These are phyloP conservation scores for Brachylomia viminalis DNA, from an alignment of 2,888 invertebrate species.

Conservation along the genomic window DNA sequence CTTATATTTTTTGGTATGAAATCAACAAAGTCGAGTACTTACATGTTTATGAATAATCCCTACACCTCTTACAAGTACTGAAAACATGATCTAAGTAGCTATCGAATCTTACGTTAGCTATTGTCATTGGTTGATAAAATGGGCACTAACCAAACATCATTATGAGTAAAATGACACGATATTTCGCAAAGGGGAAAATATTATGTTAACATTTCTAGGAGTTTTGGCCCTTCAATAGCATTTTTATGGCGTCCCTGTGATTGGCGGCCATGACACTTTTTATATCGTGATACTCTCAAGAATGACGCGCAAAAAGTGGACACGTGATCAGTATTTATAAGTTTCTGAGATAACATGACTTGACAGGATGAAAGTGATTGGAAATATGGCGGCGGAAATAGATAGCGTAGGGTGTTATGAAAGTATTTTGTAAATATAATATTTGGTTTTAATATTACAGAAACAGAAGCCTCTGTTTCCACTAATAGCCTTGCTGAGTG, in stretches of 20 bases:
- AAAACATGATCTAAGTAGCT: background rate
- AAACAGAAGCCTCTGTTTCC: too few relatives aligned
- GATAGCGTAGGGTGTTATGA: background rate
- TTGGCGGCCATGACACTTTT: slow-evolving; percentile 57
- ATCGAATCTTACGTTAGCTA: background rate
- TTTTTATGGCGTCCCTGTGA: slow-evolving; percentile 46
- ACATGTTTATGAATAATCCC: background rate
- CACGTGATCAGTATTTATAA: slow-evolving; percentile 63
- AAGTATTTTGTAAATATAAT: background rate
- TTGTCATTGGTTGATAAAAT: background rate
- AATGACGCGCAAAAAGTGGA: slow-evolving; percentile 54
- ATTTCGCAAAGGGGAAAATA: background rate
- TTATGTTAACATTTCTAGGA: background rate
- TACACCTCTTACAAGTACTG: background rate
- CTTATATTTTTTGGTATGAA: background rate
- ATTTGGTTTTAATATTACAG: background rate
- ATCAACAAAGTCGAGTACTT: background rate
- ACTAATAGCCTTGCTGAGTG: background rate
- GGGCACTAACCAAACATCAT: background rate
- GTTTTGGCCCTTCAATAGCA: background rate
- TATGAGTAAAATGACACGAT: too few relatives aligned
- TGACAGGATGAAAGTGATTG: slow-evolving; percentile 33
- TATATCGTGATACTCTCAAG: slow-evolving; percentile 33
- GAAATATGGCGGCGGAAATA: background rate
- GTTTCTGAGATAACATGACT: slow-evolving; percentile 38